These are phyloP conservation scores for Drosophila monieri DNA, from an alignment of 2,888 invertebrate genomes.

Conservation along the genomic window DNA sequence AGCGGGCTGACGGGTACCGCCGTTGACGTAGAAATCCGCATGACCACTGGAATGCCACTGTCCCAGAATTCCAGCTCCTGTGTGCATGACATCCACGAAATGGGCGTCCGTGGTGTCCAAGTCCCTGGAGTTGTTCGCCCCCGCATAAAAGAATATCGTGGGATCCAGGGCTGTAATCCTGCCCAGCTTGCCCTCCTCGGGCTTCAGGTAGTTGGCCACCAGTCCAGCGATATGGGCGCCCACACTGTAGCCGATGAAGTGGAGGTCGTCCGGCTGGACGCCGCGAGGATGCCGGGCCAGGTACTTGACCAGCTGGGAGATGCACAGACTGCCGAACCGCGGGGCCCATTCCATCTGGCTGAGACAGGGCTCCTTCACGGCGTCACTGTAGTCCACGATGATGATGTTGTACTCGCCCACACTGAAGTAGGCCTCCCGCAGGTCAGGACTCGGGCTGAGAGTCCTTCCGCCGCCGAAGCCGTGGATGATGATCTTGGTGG, in stretches of 20 bases:
- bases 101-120: conserved; percentile 92
- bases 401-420: conserved; percentile 93
- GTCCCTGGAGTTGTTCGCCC: conserved; percentile 91
- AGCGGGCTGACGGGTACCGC: conserved; percentile 93
- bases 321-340: conserved; percentile 88
- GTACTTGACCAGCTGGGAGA: conserved; percentile 92
- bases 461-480: conserved; percentile 95
- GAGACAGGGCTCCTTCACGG: conserved; percentile 93
- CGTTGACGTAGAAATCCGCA: conserved; percentile 95
- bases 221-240: conserved; percentile 94
- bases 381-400: conserved; percentile 92
- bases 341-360: conserved; percentile 90
- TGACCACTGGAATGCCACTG: conserved; percentile 96
- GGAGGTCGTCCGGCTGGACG: conserved; percentile 89
- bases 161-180: conserved; percentile 94
- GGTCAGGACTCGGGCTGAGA: conserved; percentile 92
- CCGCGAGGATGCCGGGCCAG: conserved; percentile 91
- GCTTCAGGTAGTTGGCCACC: conserved; percentile 89
- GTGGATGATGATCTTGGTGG: conserved; percentile 95
- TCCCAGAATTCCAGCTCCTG: conserved; percentile 93
- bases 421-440: conserved; percentile 92
- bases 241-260: conserved; percentile 94
- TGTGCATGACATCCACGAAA: conserved; percentile 93
- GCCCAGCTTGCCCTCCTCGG: conserved; percentile 90
- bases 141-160: conserved; percentile 94